Conservation (phyloP, 2,113 vertebrate species). For the Menura novaehollandiae region DNA sequence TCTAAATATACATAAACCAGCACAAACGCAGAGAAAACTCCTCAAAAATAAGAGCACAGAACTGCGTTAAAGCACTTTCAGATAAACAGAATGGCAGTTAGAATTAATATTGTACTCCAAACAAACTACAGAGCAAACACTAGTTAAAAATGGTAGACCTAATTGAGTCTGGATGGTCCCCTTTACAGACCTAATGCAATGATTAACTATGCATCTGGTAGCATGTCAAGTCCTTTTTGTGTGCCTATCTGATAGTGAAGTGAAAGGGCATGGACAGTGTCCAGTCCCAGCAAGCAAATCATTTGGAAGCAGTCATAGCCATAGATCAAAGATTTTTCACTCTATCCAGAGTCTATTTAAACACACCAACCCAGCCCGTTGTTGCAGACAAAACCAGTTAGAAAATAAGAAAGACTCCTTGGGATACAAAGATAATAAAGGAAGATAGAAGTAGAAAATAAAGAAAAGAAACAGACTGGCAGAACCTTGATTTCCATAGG, state of each 20-base stretch:
- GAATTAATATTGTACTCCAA: slow-evolving; percentile 27
- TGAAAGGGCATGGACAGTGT: slow-evolving; percentile 87
- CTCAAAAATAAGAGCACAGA: background rate
- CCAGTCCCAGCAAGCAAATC: slow-evolving; percentile 89
- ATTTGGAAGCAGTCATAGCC: slow-evolving; percentile 82
- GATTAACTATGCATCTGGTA: slow-evolving; percentile 81
- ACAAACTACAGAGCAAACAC: slow-evolving; percentile 32
- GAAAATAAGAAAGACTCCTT: slow-evolving; percentile 81
- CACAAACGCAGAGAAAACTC: background rate
- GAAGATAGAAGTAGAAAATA: slow-evolving; percentile 71
- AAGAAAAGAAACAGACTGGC: slow-evolving; percentile 78
- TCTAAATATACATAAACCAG: background rate
- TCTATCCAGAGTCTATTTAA: slow-evolving; percentile 75
- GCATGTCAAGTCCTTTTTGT: slow-evolving; percentile 72
- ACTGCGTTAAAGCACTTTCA: background rate
- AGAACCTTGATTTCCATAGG: slow-evolving; percentile 68
- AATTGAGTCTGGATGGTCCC: slow-evolving; percentile 53
- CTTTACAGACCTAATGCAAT: slow-evolving; percentile 66
- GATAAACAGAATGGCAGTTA: background rate
- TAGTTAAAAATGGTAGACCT: slow-evolving; percentile 55
- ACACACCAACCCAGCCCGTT: slow-evolving; percentile 65
- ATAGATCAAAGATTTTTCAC: slow-evolving; percentile 89
- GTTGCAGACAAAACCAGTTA: slow-evolving; percentile 72
- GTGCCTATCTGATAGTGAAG: slow-evolving; percentile 81
- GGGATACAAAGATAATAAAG: slow-evolving; percentile 82